Conservation (phyloP, 2,888 invertebrate species). For the Morpho helenor region DNA sequence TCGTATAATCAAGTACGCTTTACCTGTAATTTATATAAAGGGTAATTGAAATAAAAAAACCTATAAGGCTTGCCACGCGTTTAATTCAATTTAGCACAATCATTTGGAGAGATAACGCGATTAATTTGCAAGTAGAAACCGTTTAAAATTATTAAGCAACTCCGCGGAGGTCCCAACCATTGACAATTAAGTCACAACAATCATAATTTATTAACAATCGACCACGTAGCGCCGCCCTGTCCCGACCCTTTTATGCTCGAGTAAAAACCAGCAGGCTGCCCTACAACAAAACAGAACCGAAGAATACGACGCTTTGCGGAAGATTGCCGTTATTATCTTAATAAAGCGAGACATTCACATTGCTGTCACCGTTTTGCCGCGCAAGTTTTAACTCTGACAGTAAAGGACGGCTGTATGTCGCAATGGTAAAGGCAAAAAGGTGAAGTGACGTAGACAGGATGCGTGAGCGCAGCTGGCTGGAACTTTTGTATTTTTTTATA, state of each 20-base stretch:
- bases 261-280: conserved; percentile 50
- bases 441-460: conserved; percentile 73
- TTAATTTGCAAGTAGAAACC: conserved; percentile 20
- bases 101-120: conserved; percentile 12
- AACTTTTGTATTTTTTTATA: conserved; percentile 58
- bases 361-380: conserved; percentile 48
- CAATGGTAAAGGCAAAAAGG: conserved; percentile 64
- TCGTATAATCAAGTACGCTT: too few species aligned
- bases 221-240: conserved; percentile 33
- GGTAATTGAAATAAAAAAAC: conserved; percentile 5
- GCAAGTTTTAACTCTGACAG: conserved; percentile 27
- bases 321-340: conserved; percentile 65
- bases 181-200: conserved; percentile 44
- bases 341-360: conserved; percentile 38
- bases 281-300: conserved; percentile 57
- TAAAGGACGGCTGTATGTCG: conserved; percentile 50
- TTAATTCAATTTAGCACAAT: conserved; percentile 3
- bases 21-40: too few species aligned
- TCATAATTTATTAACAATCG: conserved; percentile 57
- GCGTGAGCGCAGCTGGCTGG: conserved; percentile 75
- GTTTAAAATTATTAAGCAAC: conserved; percentile 21
- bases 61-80: background rate
- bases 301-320: conserved; percentile 59
- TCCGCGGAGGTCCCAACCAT: conserved; percentile 15
- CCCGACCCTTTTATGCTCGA: conserved; percentile 44